Conservation (phyloP, 2,797 vertebrate species). For the Clarias platycephalus region DNA sequence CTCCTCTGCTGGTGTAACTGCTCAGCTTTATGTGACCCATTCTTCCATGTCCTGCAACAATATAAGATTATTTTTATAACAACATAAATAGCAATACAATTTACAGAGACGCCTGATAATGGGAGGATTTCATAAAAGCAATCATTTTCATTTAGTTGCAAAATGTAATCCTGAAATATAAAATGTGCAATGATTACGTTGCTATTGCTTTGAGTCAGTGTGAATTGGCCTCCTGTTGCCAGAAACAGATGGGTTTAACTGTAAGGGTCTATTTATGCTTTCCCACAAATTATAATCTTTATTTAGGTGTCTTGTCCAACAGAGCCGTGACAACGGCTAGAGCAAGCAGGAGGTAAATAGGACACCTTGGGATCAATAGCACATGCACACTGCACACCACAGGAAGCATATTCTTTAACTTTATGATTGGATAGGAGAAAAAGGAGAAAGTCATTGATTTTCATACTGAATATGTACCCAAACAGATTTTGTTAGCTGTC, state of each 20-base stretch:
- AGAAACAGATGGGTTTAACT: background rate
- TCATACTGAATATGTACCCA: background rate
- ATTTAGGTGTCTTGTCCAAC: background rate
- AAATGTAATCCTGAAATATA: background rate
- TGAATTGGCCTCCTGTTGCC: background rate
- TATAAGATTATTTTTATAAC: background rate
- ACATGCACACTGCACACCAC: background rate
- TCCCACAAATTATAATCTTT: background rate
- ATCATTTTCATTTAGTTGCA: constrained; percentile 6
- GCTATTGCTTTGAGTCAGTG: constrained; percentile 1
- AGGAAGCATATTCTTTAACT: background rate
- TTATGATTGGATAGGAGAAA: background rate
- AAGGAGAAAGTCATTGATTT: background rate
- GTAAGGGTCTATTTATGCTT: background rate
- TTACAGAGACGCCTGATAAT: background rate
- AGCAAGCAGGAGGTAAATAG: background rate
- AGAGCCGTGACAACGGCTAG: background rate
- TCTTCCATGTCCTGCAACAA: constrained; percentile 6
- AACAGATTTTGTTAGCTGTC: background rate
- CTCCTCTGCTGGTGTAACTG: background rate
- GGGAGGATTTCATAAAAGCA: background rate
- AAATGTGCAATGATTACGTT: background rate
- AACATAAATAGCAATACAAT: background rate
- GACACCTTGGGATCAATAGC: background rate
- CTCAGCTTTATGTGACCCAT: background rate